Evolutionary conservation across 2,888 invertebrate genomes (phyloP), one percentile per base, ranked within the genome.

Genomic region (Hymenopus coronatus): DNA sequence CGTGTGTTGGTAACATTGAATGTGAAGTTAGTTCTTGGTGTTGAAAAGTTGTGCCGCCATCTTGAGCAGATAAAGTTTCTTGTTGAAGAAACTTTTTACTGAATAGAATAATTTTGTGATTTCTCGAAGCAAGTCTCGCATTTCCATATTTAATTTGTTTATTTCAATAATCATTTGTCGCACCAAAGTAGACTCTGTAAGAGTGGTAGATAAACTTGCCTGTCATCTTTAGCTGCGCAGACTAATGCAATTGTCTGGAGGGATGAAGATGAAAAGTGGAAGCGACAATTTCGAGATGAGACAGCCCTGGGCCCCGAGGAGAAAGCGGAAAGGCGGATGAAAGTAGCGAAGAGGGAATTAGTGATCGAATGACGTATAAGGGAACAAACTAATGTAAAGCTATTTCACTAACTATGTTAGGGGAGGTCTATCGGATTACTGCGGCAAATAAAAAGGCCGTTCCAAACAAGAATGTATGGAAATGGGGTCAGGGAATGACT

Each of bases 261-360:
- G 88, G 85, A 88, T 85, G 88, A 6, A 82, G 88, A 88, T 85
- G 88, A 88, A 85, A 88, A 88, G 88, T 88, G 82, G 88, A 85
- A 85, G 88, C 86, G 88, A 88, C 88, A 88, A 88, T 85, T 88
- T 40, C 20, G 86, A 85, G 88, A 88, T 82, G 88, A 88, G 88
- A 88, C 88, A 88, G n/a, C n/a, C n/a, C n/a, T n/a, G n/a, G n/a
- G n/a, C n/a, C n/a, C n/a, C n/a, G 40, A 12, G 33, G 7, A 27
- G 40, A 54, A n/a, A 25, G 40, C 1, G 4, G 28, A 83, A 12
- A 83, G 83, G n/a, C 1, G 27, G 33, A 28, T 27, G 27, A 83
- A 40, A 9, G 84, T 14, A 30, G 84, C n/a, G 33, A 27, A 33
- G n/a, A 27, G 27, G 46, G 85, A 85, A 85, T 85, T 85, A 85